Conservation (phyloP, 2,797 vertebrate species). For the Pantherophis vulpinus region DNA sequence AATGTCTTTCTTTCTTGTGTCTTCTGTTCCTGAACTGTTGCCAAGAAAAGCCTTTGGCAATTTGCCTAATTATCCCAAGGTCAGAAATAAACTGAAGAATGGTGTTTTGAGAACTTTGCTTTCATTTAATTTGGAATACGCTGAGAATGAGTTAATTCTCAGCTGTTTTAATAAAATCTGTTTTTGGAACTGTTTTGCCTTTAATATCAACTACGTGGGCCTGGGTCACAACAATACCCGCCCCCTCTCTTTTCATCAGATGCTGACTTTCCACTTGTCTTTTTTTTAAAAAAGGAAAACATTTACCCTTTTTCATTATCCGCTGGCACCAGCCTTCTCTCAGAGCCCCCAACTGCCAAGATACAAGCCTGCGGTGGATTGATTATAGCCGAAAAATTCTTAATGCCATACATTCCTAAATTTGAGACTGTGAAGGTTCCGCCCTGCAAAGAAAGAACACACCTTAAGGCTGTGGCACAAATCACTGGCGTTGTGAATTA, state of each 20-base stretch:
- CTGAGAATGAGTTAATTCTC: no score
- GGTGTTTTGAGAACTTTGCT: no score
- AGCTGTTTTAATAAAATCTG: no score
- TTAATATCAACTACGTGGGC: no score
- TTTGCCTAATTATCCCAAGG: no score
- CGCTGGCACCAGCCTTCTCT: constrained; percentile 87
- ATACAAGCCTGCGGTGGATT: constrained; percentile 98
- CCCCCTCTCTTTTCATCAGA: background rate
- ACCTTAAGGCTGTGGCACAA: background rate
- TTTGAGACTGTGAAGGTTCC: constrained; percentile 98
- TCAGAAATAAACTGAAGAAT: no score
- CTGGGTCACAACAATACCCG: no score
- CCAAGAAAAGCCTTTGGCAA: no score
- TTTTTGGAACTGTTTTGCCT: no score
- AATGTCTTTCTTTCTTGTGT: no score
- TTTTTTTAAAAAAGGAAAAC: background rate
- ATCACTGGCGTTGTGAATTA: background rate
- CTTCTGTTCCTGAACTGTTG: no score
- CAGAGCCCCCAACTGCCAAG: constrained; percentile 90
- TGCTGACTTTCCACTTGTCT: background rate
- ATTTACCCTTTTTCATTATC: constrained; percentile 93
- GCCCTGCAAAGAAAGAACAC: constrained; percentile 73
- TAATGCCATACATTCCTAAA: constrained; percentile 96
- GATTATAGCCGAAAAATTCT: constrained; percentile 98
- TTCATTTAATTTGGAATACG: no score